Conservation (phyloP, 2,888 invertebrate genomes). For the Phymatocera aterrima region DNA sequence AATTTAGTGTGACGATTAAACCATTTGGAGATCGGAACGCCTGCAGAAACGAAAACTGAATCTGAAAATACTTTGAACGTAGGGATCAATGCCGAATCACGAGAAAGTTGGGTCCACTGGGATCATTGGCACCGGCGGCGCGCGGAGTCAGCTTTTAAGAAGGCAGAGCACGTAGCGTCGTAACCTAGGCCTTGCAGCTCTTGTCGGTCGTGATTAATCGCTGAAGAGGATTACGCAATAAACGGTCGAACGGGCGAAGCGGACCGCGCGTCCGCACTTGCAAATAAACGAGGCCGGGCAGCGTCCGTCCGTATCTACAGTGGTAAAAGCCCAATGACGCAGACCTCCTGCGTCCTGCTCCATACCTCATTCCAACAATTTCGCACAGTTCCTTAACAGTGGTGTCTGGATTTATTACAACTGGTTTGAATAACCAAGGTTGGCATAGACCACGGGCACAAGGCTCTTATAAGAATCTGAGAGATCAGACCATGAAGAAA, state of each 20-base stretch:
- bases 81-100: conserved; percentile 30
- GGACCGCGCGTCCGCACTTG: conserved; percentile 41
- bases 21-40: background rate
- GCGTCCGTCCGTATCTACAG: background rate
- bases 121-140: conserved; percentile 43
- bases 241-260: conserved; percentile 38
- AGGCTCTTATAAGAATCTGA: background rate
- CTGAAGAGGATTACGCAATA: conserved; percentile 46
- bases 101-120: conserved; percentile 31
- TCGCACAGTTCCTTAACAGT: background rate
- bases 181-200: conserved; percentile 48
- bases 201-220: conserved; percentile 47
- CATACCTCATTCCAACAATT: background rate
- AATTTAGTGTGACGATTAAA: background rate
- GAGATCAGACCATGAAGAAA: background rate
- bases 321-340: background rate
- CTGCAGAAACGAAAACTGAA: background rate
- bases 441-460: background rate
- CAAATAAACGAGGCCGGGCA: conserved; percentile 33
- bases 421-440: conserved; percentile 37
- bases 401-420: conserved; percentile 33
- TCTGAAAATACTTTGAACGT: conserved; percentile 3
- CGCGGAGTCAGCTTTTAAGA: conserved; percentile 35
- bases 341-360: conserved; percentile 6
- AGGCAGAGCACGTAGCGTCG: conserved; percentile 43